Percentiles rank a stretch among this genome's conserved stretches.
Conservation (phyloP, 2,797 vertebrate genomes). For the Siniperca obscura region DNA sequence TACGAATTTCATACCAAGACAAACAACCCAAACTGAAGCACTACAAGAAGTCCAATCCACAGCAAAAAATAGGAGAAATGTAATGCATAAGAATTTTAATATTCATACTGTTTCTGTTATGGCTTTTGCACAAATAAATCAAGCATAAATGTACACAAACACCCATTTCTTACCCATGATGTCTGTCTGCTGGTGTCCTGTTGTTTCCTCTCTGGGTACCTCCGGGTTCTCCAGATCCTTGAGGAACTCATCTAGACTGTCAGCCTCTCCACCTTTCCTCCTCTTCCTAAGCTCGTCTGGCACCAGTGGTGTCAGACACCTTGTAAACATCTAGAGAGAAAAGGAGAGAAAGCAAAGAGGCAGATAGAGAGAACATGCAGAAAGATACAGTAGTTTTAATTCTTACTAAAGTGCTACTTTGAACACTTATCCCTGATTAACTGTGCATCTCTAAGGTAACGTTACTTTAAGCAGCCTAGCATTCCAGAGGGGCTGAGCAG, state of each 20-base stretch:
- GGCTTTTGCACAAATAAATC: background rate
- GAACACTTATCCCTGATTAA: background rate
- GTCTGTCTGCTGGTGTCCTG: constrained; percentile 85
- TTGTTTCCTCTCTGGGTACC: constrained; percentile 91
- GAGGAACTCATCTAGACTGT: constrained; percentile 95
- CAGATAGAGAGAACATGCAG: background rate
- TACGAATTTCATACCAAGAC: background rate
- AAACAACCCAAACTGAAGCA: constrained; percentile 5
- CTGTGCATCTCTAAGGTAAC: background rate
- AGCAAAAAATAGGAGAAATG: background rate
- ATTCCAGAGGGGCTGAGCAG: constrained; percentile 97
- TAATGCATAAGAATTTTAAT: background rate
- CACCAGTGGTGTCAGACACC: constrained; percentile 95
- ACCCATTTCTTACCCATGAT: constrained; percentile 86
- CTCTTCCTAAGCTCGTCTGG: constrained; percentile 94
- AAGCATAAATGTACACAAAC: background rate
- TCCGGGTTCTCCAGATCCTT: constrained; percentile 97
- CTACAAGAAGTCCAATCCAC: background rate
- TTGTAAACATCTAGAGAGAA: constrained; percentile 90
- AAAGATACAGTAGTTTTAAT: background rate
- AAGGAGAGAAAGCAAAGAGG: background rate
- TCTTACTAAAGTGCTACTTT: background rate
- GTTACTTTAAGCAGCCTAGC: constrained; percentile 92
- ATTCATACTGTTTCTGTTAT: background rate
- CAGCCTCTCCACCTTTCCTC: constrained; percentile 95